These are phyloP conservation scores for Leptoteleia sp. DNA, from an alignment of 1,140 invertebrate genomes.

Conservation along the genomic window DNA sequence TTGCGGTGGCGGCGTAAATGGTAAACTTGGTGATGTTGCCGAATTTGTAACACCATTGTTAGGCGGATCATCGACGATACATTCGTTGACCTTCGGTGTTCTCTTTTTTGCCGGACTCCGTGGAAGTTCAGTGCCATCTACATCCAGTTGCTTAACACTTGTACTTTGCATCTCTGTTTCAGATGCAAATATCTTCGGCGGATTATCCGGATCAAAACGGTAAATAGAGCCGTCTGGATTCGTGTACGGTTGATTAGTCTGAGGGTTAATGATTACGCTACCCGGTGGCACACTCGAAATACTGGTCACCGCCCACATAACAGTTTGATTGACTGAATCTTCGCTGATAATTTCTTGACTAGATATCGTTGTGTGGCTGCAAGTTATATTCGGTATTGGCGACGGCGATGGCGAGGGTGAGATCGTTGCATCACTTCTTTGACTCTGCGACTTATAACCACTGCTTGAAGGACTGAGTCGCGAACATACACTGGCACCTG, in stretches of 20 bases:
- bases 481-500: slow-evolving; percentile 86
- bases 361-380: slow-evolving; percentile 77
- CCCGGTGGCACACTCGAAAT: slow-evolving; percentile 90
- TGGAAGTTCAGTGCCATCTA: slow-evolving; percentile 22
- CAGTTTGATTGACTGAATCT: slow-evolving; percentile 74
- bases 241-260: slow-evolving; percentile 81
- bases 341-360: slow-evolving; percentile 74
- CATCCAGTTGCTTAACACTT: neutral
- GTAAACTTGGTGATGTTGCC: slow-evolving; percentile 75
- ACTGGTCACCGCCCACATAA: slow-evolving; percentile 93
- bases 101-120: slow-evolving; percentile 40
- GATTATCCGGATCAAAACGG: slow-evolving; percentile 87
- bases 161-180: slow-evolving; percentile 61
- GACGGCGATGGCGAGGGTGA: slow-evolving; percentile 86
- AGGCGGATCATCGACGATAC: slow-evolving; percentile 4
- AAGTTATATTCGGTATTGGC: slow-evolving; percentile 79
- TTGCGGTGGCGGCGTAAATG: slow-evolving; percentile 69
- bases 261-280: slow-evolving; percentile 92
- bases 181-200: slow-evolving; percentile 80
- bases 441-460: slow-evolving; percentile 88
- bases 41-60: slow-evolving; percentile 71
- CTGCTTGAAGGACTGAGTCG: slow-evolving; percentile 90
- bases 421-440: slow-evolving; percentile 85
- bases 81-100: slow-evolving; percentile 26
- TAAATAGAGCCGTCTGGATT: slow-evolving; percentile 84